Evolutionary conservation across 2,888 invertebrate species (phyloP).

Genomic region (Neoaliturus tenellus): DNA sequence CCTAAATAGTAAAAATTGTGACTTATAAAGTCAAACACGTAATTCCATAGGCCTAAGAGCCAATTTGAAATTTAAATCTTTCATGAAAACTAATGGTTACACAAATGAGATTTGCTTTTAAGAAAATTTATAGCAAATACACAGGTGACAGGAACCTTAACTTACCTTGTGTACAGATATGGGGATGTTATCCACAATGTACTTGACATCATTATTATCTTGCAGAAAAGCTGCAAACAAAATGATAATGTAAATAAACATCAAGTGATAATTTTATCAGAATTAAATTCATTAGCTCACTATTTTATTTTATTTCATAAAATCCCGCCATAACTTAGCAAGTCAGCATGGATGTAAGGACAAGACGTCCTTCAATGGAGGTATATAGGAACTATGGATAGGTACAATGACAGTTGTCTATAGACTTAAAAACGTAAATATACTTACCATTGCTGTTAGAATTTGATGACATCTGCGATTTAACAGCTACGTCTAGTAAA

Average conservation of each 20-base stretch:
- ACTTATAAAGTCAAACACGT: no score
- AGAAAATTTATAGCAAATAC: no score
- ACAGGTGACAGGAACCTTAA: background rate
- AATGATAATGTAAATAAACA: slow-evolving; percentile 64
- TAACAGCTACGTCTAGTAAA: slow-evolving; percentile 80
- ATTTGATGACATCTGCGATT: slow-evolving; percentile 82
- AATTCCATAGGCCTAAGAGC: no score
- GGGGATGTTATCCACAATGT: slow-evolving; percentile 80
- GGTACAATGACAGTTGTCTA: slow-evolving; percentile 60
- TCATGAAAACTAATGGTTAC: no score
- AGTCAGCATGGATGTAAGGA: slow-evolving; percentile 71
- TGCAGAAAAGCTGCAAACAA: slow-evolving; percentile 81
- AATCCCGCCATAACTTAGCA: slow-evolving; percentile 55
- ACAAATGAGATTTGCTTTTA: no score
- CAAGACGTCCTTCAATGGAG: slow-evolving; percentile 69
- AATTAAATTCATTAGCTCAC: background rate
- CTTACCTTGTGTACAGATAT: slow-evolving; percentile 75
- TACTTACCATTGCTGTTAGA: slow-evolving; percentile 84
- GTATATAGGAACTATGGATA: slow-evolving; percentile 70
- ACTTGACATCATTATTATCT: slow-evolving; percentile 81
- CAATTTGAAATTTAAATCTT: no score
- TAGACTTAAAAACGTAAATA: slow-evolving; percentile 71
- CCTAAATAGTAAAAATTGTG: no score
- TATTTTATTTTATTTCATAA: background rate
- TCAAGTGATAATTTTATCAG: slow-evolving; percentile 48